Evolutionary conservation across 2,113 vertebrate genomes (phyloP), one percentile per base, ranked within the genome.

Genomic region (Tragulus kanchil): DNA sequence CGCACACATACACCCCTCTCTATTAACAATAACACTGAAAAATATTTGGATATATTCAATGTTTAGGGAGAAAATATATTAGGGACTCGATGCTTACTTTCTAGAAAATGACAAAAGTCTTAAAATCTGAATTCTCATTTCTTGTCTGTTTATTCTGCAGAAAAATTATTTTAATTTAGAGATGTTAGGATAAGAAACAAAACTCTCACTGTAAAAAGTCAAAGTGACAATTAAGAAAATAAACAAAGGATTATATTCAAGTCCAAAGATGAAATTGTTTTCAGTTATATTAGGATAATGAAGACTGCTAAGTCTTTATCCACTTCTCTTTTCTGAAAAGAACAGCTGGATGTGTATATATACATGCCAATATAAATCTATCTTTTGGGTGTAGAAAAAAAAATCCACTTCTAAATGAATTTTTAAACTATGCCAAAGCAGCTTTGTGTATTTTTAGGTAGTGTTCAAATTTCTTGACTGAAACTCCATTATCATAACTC

Each of bases 101-200:
- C 42, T 93, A 87, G 48, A 91, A 92, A 75, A 67, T 89, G 61
- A 90, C 71, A 85, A 54, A 90, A 75, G 31, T 91, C 42, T 65
- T 85, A 77, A 96, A 94, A 85, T 13, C 14, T 88, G 71, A 96
- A 48, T 69, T 95, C 45, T 89, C 65, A 89, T 94, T 90, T 97
- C 95, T 89, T 64, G 28, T 64, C 67, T 48, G 23, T 45, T 75
- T 11, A 23, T 23, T 45, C 48, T 13, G n/a, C 36, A 42, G n/a
- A 75, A 54, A 82, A 59, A 78, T 93, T 89, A 96, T 52, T 95
- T 97, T 36, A 82, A 95, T 85, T 65, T 64, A 91, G 85, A 85
- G 21, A 65, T 14, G 21, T 82, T 1, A 59, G 9, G 31, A 95
- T 67, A 56, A 73, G 31, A 96, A 92, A 65, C 42, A 83, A 89